Evolutionary conservation across 2,113 vertebrate species (phyloP).

Genomic region (Onychostruthus taczanowskii): DNA sequence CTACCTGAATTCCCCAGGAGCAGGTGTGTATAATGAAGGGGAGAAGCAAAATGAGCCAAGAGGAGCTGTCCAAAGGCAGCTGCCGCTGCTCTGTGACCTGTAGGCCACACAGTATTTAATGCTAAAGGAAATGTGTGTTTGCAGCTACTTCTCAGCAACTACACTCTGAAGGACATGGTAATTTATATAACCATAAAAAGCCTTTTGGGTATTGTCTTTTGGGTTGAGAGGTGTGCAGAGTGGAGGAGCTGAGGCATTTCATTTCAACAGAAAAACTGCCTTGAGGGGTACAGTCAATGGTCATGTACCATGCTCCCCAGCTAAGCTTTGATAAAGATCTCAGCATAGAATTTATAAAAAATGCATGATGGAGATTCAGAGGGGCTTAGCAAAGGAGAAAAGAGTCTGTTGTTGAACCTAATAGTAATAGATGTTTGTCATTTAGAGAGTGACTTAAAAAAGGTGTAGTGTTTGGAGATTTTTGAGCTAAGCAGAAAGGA

Average conservation of each 20-base stretch:
- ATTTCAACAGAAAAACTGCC: background rate
- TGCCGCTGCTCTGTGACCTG: background rate
- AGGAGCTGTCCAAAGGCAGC: background rate
- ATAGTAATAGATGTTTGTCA: background rate
- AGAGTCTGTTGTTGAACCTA: background rate
- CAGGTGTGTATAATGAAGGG: background rate
- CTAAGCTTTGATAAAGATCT: background rate
- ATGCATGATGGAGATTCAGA: background rate
- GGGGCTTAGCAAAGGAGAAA: background rate
- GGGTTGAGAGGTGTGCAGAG: background rate
- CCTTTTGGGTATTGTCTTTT: background rate
- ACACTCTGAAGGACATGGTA: background rate
- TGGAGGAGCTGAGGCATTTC: background rate
- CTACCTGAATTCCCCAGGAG: background rate
- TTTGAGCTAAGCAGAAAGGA: background rate
- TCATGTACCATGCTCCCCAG: background rate
- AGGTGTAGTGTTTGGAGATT: background rate
- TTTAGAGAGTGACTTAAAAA: background rate
- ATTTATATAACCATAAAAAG: background rate
- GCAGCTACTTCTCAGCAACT: background rate
- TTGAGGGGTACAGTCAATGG: background rate
- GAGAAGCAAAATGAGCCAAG: background rate
- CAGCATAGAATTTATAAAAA: background rate
- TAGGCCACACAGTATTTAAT: background rate
- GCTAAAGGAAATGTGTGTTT: background rate